Evolutionary conservation across 2,797 vertebrate genomes (phyloP).

Genomic region (Chloroceryle inda): DNA sequence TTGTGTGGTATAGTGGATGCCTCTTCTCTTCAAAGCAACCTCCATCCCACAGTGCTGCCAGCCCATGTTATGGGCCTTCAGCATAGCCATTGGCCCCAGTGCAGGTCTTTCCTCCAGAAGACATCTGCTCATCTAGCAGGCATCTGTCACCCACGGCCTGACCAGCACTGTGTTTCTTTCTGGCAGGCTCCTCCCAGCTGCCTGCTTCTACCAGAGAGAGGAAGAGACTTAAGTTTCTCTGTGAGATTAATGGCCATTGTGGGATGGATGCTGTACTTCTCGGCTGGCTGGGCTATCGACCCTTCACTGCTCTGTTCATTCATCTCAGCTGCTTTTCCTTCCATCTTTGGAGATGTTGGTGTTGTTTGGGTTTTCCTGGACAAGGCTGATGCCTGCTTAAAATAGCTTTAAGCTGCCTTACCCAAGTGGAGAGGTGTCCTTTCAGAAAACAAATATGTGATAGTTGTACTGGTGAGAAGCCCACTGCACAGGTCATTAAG

Average conservation of each 20-base stretch:
- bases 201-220: not conserved
- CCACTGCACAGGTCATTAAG: not conserved
- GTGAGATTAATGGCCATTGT: not conserved
- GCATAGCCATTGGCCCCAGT: accelerated
- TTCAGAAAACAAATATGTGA: accelerated
- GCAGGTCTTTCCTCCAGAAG: not conserved
- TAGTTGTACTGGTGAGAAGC: not conserved
- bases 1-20: accelerated
- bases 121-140: not conserved
- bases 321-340: not conserved
- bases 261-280: not conserved
- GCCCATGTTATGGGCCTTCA: accelerated
- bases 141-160: not conserved
- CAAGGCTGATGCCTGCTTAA: not conserved
- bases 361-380: not conserved
- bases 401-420: not conserved
- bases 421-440: not conserved
- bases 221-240: not conserved
- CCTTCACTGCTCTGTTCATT: not conserved
- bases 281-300: not conserved
- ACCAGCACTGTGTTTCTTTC: not conserved
- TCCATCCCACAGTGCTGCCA: not conserved
- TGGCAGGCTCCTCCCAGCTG: not conserved
- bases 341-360: not conserved
- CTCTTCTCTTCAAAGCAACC: not conserved